These are phyloP conservation scores for Epistrophella euchroma DNA, from an alignment of 2,888 invertebrate species.

Conservation along the genomic window DNA sequence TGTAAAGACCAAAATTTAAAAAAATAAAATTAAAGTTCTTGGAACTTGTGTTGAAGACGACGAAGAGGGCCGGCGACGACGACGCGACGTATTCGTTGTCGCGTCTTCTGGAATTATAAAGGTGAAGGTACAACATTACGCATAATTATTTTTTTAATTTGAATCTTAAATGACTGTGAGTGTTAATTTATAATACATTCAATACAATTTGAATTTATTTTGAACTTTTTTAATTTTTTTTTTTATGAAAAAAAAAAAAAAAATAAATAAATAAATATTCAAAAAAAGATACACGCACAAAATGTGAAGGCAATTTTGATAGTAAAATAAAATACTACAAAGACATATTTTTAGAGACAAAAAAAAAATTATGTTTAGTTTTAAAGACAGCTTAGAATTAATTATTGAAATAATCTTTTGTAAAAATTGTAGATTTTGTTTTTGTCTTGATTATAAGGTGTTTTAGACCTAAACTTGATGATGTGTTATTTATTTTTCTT, in stretches of 20 bases:
- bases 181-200: conserved; percentile 44
- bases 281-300: conserved; percentile 19
- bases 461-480: conserved; percentile 36
- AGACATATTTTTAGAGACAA: not conserved
- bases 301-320: conserved; percentile 23
- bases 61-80: not conserved
- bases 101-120: not conserved
- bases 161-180: conserved; percentile 50
- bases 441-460: conserved; percentile 1
- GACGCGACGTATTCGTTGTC: not conserved
- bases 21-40: not conserved
- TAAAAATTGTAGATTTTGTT: conserved; percentile 40
- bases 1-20: not conserved
- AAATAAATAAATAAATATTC: not conserved
- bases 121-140: conserved; percentile 29
- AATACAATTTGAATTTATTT: conserved; percentile 47
- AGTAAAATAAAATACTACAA: conserved; percentile 10
- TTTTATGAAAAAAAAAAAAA: not conserved
- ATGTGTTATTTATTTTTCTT: conserved; percentile 43
- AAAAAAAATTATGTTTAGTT: conserved; percentile 41
- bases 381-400: conserved; percentile 47
- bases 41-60: not conserved
- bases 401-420: conserved; percentile 63
- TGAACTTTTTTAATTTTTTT: not conserved
- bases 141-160: conserved; percentile 60